Evolutionary conservation across 2,113 vertebrate genomes (phyloP).

Genomic region (Chauna torquata): DNA sequence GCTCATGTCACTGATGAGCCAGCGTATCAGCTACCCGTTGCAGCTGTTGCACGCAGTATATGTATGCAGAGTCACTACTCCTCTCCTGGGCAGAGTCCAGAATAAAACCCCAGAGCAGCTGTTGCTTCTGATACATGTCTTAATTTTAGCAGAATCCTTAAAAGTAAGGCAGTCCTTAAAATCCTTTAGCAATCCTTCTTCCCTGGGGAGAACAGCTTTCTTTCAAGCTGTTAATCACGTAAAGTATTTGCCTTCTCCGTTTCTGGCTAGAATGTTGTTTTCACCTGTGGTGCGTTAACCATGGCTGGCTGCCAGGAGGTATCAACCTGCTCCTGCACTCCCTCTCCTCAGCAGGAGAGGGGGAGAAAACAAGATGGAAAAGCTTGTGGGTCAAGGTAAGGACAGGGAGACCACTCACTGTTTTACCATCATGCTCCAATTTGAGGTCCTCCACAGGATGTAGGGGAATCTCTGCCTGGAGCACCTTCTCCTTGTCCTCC

Average conservation of each 20-base stretch:
- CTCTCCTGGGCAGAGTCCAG: not conserved
- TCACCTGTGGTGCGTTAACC: not conserved
- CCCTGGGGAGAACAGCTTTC: not conserved
- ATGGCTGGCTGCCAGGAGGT: not conserved
- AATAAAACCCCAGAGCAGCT: not conserved
- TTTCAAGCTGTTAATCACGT: not conserved
- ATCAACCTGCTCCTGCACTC: not conserved
- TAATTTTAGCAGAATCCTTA: not conserved
- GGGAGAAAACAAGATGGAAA: not conserved
- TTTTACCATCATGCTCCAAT: not conserved
- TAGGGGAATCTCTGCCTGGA: too few relatives aligned
- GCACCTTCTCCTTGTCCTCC: too few relatives aligned
- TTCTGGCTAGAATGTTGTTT: not conserved
- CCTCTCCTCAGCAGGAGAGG: not conserved
- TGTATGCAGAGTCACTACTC: not conserved
- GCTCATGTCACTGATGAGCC: not conserved
- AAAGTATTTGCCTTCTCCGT: not conserved
- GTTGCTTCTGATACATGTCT: not conserved
- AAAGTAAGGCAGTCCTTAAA: not conserved
- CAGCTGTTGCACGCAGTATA: not conserved
- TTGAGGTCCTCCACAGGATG: too few relatives aligned
- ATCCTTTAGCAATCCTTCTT: not conserved
- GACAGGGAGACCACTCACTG: not conserved
- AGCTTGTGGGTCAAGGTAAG: too few relatives aligned
- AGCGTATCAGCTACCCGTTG: not conserved